Evolutionary conservation across 2,113 vertebrate species (phyloP).

Genomic region (Tinamus guttatus): DNA sequence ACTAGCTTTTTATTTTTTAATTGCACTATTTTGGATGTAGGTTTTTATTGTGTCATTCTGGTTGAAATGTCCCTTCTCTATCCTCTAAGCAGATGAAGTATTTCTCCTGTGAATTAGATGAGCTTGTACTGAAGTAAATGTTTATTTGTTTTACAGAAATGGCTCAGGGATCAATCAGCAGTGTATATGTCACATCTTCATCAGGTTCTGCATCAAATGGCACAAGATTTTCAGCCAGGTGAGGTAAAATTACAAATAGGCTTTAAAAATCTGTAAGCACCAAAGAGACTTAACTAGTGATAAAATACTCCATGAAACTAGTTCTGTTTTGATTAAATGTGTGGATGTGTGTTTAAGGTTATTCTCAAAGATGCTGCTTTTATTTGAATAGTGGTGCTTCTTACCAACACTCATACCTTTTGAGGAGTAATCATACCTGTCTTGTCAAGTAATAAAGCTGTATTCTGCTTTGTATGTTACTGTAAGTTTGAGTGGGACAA

Average conservation of each 20-base stretch:
- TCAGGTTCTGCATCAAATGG: constrained; percentile 90
- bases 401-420: background rate
- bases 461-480: background rate
- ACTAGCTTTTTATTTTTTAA: background rate
- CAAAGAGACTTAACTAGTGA: background rate
- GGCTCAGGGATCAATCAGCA: constrained; percentile 96
- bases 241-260: background rate
- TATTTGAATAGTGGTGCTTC: background rate
- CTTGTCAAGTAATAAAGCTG: background rate
- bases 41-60: background rate
- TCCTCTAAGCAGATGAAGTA: background rate
- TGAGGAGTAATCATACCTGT: background rate
- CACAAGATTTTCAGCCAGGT: constrained; percentile 92
- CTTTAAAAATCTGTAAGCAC: background rate
- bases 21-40: background rate
- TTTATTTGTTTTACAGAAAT: constrained; percentile 84
- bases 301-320: background rate
- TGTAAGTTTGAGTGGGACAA: background rate
- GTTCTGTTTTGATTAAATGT: background rate
- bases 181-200: constrained; percentile 88
- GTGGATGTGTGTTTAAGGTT: background rate
- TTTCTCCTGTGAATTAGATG: background rate
- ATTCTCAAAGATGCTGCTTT: background rate
- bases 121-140: background rate
- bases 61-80: background rate